Percentiles rank a stretch among this genome's conserved stretches.
phyloP scores from a whole-genome alignment of 2,888 invertebrate species.

The Lypha dubia region DNA sequence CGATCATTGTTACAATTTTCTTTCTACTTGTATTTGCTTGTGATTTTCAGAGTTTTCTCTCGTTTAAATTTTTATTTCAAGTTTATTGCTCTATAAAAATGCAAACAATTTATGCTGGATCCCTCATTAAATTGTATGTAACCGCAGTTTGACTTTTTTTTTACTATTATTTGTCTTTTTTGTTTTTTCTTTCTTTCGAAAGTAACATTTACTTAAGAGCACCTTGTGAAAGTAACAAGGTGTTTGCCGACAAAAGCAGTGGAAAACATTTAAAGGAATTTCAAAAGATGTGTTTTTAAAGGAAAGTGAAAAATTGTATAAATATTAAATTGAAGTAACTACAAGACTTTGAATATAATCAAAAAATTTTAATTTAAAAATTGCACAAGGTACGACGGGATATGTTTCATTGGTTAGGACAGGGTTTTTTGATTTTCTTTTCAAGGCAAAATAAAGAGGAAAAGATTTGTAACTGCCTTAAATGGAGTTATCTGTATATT shows the following conservation, averaged over 20 bases:
- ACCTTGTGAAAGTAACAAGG: conserved; percentile 20
- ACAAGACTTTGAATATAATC: not conserved
- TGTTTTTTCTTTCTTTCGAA: not conserved
- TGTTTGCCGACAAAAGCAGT: conserved; percentile 56
- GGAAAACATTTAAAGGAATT: not conserved
- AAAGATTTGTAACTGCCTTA: too few relatives aligned
- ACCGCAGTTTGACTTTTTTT: conserved; percentile 36
- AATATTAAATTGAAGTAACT: not conserved
- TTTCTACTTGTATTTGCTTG: conserved; percentile 56
- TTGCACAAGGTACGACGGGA: too few relatives aligned
- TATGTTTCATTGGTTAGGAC: too few relatives aligned
- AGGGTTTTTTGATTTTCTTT: too few relatives aligned
- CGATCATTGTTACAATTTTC: conserved; percentile 22
- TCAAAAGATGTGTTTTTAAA: not conserved
- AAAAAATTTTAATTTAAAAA: too few relatives aligned
- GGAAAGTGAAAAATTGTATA: not conserved
- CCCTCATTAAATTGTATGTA: conserved; percentile 51
- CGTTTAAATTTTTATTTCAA: conserved; percentile 22
- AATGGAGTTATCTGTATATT: too few relatives aligned
- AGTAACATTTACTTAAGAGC: conserved; percentile 32
- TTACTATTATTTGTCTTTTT: not conserved
- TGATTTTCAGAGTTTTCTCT: conserved; percentile 47
- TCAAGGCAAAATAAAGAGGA: too few relatives aligned
- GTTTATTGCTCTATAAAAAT: conserved; percentile 62
- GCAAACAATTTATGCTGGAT: conserved; percentile 56